These are phyloP conservation scores for Bovichtus diacanthus DNA, from an alignment of 2,797 vertebrate species.

Conservation along the genomic window DNA sequence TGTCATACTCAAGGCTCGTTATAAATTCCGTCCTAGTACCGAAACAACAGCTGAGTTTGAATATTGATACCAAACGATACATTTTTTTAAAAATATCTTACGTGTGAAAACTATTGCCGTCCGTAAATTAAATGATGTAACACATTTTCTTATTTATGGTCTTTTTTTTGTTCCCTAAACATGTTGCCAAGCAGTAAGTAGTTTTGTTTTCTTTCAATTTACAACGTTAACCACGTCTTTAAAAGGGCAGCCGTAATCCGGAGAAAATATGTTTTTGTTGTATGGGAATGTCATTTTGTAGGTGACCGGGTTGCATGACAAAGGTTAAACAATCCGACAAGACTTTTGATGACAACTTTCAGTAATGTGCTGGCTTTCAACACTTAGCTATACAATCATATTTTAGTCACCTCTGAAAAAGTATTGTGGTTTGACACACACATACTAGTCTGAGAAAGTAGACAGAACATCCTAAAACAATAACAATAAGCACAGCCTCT, in stretches of 20 bases:
- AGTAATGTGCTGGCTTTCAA: not conserved
- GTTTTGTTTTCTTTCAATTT: too few species aligned
- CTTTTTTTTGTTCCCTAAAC: too few species aligned
- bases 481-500: not conserved
- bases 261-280: too few species aligned
- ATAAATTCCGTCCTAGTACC: not conserved
- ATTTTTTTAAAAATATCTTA: not conserved
- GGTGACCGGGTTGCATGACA: too few species aligned
- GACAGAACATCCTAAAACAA: not conserved
- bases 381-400: not conserved
- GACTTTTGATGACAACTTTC: not conserved
- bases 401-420: not conserved
- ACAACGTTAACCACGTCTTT: too few species aligned
- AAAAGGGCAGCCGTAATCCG: too few species aligned
- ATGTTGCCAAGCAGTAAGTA: too few species aligned
- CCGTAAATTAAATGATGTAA: too few species aligned
- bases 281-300: too few species aligned
- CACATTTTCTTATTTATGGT: too few species aligned
- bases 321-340: too few species aligned
- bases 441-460: not conserved
- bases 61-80: not conserved
- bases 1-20: not conserved
- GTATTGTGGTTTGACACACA: not conserved
- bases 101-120: too few species aligned
- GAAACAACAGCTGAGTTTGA: not conserved